Evolutionary conservation across 2,888 invertebrate species (phyloP).

Genomic region (Cremastinae sp.): DNA sequence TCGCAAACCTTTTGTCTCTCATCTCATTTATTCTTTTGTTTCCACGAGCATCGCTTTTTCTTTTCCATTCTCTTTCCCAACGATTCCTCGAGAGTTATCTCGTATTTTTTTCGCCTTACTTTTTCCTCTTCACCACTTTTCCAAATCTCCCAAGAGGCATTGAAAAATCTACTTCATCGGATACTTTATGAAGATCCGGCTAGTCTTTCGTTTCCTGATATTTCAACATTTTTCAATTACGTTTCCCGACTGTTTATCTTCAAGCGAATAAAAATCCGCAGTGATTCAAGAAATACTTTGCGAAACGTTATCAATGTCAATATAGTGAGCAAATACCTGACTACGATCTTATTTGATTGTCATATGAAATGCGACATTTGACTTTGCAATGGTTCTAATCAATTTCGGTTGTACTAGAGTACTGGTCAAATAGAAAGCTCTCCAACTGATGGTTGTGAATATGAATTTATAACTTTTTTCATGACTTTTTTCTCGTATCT

Average conservation of each 20-base stretch:
- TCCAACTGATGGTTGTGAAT: no score
- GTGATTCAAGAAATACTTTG: no score
- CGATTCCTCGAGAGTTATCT: constrained; percentile 44
- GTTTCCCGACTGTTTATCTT: background rate
- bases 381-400: no score
- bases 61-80: background rate
- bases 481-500: no score
- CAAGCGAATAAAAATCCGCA: no score
- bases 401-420: no score
- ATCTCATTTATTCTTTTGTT: constrained; percentile 58
- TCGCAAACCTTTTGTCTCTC: constrained; percentile 50
- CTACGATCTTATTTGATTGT: no score
- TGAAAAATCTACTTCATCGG: constrained; percentile 44
- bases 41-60: constrained; percentile 21
- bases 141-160: constrained; percentile 38
- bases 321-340: no score
- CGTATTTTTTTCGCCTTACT: background rate
- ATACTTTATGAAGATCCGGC: constrained; percentile 36
- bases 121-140: constrained; percentile 1
- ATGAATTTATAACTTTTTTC: no score
- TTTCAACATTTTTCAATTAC: constrained; percentile 14
- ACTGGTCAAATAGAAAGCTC: no score
- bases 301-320: no score
- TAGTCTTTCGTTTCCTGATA: constrained; percentile 19
- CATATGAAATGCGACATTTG: no score